Percentiles rank a stretch among this genome's conserved stretches.
Conservation (phyloP, 2,797 vertebrate genomes). For the Chaenodraco wilsoni region DNA sequence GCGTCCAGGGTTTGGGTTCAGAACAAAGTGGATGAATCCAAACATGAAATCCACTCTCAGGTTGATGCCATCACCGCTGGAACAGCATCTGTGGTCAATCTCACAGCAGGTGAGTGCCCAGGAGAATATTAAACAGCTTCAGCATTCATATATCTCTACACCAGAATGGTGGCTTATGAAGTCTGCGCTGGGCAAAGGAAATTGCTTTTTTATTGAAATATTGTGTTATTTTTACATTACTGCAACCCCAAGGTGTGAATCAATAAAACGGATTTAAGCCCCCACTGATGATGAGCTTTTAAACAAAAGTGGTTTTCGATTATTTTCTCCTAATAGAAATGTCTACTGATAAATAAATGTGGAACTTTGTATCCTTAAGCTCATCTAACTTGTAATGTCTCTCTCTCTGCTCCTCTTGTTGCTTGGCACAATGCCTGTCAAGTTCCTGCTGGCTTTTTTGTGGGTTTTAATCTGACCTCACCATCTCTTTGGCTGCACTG, state of each 20-base stretch:
- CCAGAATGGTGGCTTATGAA: constrained; percentile 13
- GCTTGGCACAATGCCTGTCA: constrained; percentile 57
- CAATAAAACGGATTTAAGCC: constrained; percentile 32
- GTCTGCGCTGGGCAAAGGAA: constrained; percentile 1
- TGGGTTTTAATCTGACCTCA: constrained; percentile 72
- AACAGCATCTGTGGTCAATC: constrained; percentile 99
- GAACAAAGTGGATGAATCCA: constrained; percentile 99
- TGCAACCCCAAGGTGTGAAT: constrained; percentile 20
- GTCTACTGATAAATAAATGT: constrained; percentile 57
- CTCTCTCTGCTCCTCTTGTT: constrained; percentile 40
- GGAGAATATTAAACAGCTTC: constrained; percentile 36
- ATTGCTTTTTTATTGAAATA: constrained; percentile 11
- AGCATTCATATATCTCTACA: constrained; percentile 19
- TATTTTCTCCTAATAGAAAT: constrained; percentile 54
- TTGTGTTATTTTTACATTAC: constrained; percentile 4
- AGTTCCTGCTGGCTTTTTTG: constrained; percentile 63
- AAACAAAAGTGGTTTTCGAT: constrained; percentile 44
- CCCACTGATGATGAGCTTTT: constrained; percentile 20
- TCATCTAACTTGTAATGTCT: constrained; percentile 45
- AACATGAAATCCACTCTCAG: constrained; percentile 99
- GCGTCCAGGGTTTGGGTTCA: constrained; percentile 98
- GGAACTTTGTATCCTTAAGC: constrained; percentile 62
- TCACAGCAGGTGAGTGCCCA: constrained; percentile 92
- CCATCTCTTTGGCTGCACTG: constrained; percentile 78
- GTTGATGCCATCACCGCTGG: constrained; percentile 98